Evolutionary conservation across 2,797 vertebrate genomes (phyloP).

Genomic region (Apodemus agrarius): DNA sequence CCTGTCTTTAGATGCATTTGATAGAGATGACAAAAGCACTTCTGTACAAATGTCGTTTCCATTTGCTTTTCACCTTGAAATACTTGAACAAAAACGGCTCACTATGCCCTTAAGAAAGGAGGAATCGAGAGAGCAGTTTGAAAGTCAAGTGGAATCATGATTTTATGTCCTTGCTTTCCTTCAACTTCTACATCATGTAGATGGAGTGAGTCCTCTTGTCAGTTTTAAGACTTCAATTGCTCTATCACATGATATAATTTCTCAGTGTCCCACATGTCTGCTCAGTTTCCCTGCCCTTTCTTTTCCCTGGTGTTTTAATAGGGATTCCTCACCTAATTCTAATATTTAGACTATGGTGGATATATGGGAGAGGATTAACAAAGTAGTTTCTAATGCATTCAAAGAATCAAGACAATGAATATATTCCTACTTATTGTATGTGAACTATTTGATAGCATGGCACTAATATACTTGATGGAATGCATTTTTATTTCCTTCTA

Average conservation of each 20-base stretch:
- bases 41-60: not conserved
- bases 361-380: not conserved
- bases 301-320: not conserved
- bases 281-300: not conserved
- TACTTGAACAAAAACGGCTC: not conserved
- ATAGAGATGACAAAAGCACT: not conserved
- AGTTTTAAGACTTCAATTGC: not conserved
- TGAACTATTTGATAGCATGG: not conserved
- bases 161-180: not conserved
- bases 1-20: not conserved
- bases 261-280: not conserved
- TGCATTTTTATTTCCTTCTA: not conserved
- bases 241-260: not conserved
- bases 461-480: not conserved
- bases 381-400: not conserved
- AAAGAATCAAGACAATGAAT: not conserved
- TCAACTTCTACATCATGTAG: not conserved
- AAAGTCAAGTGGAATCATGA: not conserved
- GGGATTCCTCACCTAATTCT: not conserved
- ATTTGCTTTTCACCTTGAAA: not conserved
- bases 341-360: not conserved
- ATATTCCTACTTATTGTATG: not conserved
- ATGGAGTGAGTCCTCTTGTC: not conserved
- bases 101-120: not conserved
- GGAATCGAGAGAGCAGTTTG: not conserved